Conservation (phyloP, 2,113 vertebrate species). For the Antechinus stuartii region DNA sequence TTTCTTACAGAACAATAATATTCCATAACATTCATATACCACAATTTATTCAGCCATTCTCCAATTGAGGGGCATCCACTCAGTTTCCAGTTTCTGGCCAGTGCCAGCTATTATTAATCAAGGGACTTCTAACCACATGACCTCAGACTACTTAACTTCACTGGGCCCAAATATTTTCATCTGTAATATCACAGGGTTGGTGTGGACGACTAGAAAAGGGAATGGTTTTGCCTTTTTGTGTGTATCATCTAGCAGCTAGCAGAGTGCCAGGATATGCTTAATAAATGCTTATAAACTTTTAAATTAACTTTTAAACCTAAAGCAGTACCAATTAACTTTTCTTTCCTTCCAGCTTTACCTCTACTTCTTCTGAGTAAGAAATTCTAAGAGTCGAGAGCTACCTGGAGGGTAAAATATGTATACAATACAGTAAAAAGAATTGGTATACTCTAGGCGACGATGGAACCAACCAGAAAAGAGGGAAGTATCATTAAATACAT, state of each 20-base stretch:
- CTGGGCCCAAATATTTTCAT: background rate
- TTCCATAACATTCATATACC: no score
- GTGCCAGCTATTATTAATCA: background rate
- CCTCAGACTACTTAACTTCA: background rate
- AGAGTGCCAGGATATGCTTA: background rate
- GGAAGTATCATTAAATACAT: background rate
- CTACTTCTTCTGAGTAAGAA: background rate
- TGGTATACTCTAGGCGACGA: background rate
- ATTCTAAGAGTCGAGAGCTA: background rate
- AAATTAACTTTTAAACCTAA: background rate
- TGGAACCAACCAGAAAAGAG: background rate
- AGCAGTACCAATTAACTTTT: background rate
- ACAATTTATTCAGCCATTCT: no score
- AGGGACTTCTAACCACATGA: background rate
- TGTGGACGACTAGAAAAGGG: background rate
- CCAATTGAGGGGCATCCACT: no score
- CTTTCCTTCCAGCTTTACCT: background rate
- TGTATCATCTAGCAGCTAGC: background rate
- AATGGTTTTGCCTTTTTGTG: background rate
- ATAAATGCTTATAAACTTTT: background rate
- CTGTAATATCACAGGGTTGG: background rate
- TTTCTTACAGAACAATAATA: no score
- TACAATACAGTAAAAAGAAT: background rate
- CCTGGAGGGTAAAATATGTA: background rate
- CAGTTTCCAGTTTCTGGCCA: no score